phyloP scores from a whole-genome alignment of 2,888 invertebrate species.

The Sarcophaga variegata region DNA sequence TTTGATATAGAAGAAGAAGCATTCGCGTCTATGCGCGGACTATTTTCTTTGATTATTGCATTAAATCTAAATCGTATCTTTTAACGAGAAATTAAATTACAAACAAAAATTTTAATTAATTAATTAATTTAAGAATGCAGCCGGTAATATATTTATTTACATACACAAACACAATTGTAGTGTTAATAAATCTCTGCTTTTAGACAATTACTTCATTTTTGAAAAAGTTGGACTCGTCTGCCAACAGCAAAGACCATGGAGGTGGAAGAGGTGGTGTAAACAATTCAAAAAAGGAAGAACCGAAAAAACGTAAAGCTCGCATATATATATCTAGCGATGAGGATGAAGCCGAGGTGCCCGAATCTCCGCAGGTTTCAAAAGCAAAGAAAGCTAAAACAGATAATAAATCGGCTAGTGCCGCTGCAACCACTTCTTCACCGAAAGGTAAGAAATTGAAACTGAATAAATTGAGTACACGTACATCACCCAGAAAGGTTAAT shows the following conservation, averaged over 20 bases:
- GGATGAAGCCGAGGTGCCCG: slow-evolving; percentile 83
- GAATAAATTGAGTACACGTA: slow-evolving; percentile 72
- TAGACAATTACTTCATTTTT: slow-evolving; percentile 74
- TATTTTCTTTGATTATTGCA: neutral
- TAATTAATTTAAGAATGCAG: slow-evolving; percentile 76
- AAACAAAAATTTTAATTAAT: too few relatives aligned
- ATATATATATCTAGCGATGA: slow-evolving; percentile 82
- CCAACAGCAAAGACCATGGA: neutral
- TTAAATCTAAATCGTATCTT: neutral
- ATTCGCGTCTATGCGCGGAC: slow-evolving; percentile 61
- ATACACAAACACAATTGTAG: neutral
- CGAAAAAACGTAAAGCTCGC: slow-evolving; percentile 78
- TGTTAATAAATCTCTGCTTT: neutral
- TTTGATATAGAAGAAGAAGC: slow-evolving; percentile 17
- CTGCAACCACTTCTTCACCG: slow-evolving; percentile 80
- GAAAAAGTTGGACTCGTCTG: neutral
- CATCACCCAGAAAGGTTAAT: slow-evolving; percentile 78
- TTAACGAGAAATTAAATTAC: neutral
- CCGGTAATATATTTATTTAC: slow-evolving; percentile 72
- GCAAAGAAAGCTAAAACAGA: slow-evolving; percentile 77
- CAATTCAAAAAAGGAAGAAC: slow-evolving; percentile 51
- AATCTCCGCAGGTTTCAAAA: slow-evolving; percentile 81
- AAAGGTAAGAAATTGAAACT: slow-evolving; percentile 72
- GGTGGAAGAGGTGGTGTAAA: slow-evolving; percentile 10
- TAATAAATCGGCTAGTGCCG: slow-evolving; percentile 75